Percentiles rank a stretch among this genome's conserved stretches.
Conservation (phyloP, 37 sponge, comb jelly and placozoan species). For the Theonella swinhoei region DNA sequence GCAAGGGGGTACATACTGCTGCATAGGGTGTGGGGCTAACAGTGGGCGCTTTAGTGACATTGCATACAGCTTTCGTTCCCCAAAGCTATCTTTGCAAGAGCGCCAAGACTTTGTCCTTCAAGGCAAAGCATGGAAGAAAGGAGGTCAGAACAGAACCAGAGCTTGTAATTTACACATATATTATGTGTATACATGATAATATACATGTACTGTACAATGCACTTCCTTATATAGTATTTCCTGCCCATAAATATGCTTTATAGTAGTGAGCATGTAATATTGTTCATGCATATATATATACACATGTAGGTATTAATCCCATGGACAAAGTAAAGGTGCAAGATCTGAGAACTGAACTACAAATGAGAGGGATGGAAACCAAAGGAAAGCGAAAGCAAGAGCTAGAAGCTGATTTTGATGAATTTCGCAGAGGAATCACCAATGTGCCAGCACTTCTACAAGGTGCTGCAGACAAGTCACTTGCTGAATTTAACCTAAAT, state of each 20-base stretch:
- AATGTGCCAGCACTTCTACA: conserved; percentile 38
- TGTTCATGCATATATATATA: neutral
- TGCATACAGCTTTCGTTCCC: conserved; percentile 12
- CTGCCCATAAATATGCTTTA: too few relatives aligned
- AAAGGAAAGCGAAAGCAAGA: conserved; percentile 23
- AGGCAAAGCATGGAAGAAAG: conserved; percentile 9
- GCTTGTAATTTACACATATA: too few relatives aligned
- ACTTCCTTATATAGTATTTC: neutral
- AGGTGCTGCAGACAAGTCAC: neutral
- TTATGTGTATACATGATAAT: too few relatives aligned
- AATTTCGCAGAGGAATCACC: conserved; percentile 10
- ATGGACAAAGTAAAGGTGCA: conserved; percentile 14
- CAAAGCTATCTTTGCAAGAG: neutral
- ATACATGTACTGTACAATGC: neutral
- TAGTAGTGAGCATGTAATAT: too few relatives aligned
- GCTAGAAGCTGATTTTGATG: neutral
- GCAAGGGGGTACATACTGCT: conserved; percentile 20
- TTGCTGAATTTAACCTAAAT: neutral
- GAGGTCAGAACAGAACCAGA: neutral
- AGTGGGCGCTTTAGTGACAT: conserved; percentile 8
- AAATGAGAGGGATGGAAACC: neutral
- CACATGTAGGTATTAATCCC: neutral
- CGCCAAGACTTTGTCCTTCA: conserved; percentile 13
- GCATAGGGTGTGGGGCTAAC: conserved; percentile 32
- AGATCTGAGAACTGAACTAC: conserved; percentile 21